Conservation (phyloP, 2,797 vertebrate species). For the Chiroxiphia lanceolata region DNA sequence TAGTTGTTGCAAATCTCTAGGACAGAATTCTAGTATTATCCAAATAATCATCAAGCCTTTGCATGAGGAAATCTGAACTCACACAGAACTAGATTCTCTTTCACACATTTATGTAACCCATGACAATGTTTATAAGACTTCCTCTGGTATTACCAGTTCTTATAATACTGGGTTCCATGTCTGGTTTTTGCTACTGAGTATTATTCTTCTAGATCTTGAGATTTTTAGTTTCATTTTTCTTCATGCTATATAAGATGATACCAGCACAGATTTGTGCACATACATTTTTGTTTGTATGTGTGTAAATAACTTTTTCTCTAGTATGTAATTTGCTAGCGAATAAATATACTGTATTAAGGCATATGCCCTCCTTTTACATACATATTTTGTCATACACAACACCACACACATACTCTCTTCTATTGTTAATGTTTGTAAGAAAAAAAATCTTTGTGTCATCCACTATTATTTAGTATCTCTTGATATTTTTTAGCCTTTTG, state of each 20-base stretch:
- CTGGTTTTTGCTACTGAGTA: neutral
- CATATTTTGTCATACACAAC: rapidly evolving
- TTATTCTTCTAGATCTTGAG: neutral
- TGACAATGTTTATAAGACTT: neutral
- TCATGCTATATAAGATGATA: neutral
- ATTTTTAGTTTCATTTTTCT: neutral
- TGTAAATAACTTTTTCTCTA: neutral
- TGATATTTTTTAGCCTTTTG: neutral
- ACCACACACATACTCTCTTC: rapidly evolving
- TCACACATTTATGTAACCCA: neutral
- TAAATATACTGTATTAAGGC: neutral
- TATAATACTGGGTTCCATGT: neutral
- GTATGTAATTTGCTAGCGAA: neutral
- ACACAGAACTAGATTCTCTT: neutral
- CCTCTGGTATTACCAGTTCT: neutral
- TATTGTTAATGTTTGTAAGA: neutral
- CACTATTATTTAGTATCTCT: neutral
- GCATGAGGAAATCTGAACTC: neutral
- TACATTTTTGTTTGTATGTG: neutral
- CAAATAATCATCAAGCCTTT: neutral
- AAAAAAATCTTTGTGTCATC: neutral
- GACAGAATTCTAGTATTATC: neutral
- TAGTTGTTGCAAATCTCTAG: neutral
- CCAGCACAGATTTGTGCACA: neutral
- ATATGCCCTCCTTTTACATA: neutral